Evolutionary conservation across 37 sponge, comb jelly and placozoan species (phyloP), one percentile per base, ranked within the genome.

Genomic region (Bolinopsis microptera): DNA sequence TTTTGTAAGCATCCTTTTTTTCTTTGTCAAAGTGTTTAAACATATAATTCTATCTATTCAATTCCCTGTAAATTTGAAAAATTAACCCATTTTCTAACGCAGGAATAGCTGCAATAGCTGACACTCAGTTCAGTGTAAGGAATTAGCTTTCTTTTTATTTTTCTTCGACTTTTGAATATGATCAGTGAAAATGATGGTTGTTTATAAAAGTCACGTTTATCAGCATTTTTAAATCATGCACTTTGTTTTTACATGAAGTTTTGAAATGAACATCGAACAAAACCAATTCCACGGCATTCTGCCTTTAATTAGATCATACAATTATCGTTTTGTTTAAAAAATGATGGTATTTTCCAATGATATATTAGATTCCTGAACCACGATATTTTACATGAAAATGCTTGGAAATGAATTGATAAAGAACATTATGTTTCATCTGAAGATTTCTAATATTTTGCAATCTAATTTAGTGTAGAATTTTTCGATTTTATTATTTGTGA

Each of bases 401-500:
- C 61, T 48, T 48, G 61, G 9, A 18, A 5, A 48, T 48, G 5
- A 48, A 48, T 48, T 48, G 5, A 13, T 5, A 48, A 48, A 48
- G 9, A 48, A 48, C 61, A 48, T 48, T 18, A 48, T 48, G 61
- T 48, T 48, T 48, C 61, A 5, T 18, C 61, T 48, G 61, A 48
- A 48, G 61, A 48, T 13, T 48, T 48, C 61, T 48, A n/a, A 18
- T 48, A 48, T 48, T 48, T 48, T 48, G 61, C 61, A 48, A 48
- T 48, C 61, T 48, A 48, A 48, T 48, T 48, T 18, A 48, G 61
- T 48, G 61, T 48, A 48, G 61, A 48, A 48, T 48, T 48, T n/a
- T 48, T 48, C 61, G 61, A 48, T 48, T 48, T 48, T 48, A 48
- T 48, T 48, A 48, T 48, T 48, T 48, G 61, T 72, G 75, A 72